Base-by-base conservation (phyloP, 2,797 vertebrate genomes). In the Lemur catta region DNA sequence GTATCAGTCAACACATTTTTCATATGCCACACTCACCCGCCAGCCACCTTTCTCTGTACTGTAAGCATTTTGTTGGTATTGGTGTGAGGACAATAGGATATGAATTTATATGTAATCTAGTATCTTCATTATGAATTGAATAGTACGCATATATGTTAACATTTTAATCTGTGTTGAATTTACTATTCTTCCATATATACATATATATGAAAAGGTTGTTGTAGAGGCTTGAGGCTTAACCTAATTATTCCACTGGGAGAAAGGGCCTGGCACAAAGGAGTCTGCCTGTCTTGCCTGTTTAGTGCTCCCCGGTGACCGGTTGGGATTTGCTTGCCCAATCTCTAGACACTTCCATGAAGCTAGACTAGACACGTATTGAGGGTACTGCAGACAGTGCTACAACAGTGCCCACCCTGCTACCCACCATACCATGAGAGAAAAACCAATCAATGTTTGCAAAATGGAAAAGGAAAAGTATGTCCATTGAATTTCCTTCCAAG, bases 401-500 rank as follows among this genome's bases (percentile, higher is more conserved):
- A 33, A 11, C 65, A 38, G 38, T 82, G 26, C 50, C 74, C 33
- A 30, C 18, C 13, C 22, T 71, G 13, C 33, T 57, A 6, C 52
- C 65, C 43, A 30, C 28, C 35, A 46, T 94, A 94, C 95, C 92
- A 86, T 90, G 90, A 96, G 55, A 92, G 12, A 89, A 96, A 96
- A 96, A 78, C 79, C 94, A 97, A 96, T 96, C 93, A 97, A 52
- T 97, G 94, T 97, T 96, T 98, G 79, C 97, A 96, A 98, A 97
- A 96, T 92, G 89, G 84, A 84, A 94, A 96, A 93, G 96, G 96
- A 97, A 86, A 95, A 97, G 94, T 61, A 35, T 57, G 33, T 65
- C 46, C 43, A 43, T 6, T 14, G 50, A 90, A 82, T 91, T 98
- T 96, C 80, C 87, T 90, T 55, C 94, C 94, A 80, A 61, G 57